phyloP scores from a whole-genome alignment of 2,888 invertebrate species.

The Drosophila vallismaia region DNA sequence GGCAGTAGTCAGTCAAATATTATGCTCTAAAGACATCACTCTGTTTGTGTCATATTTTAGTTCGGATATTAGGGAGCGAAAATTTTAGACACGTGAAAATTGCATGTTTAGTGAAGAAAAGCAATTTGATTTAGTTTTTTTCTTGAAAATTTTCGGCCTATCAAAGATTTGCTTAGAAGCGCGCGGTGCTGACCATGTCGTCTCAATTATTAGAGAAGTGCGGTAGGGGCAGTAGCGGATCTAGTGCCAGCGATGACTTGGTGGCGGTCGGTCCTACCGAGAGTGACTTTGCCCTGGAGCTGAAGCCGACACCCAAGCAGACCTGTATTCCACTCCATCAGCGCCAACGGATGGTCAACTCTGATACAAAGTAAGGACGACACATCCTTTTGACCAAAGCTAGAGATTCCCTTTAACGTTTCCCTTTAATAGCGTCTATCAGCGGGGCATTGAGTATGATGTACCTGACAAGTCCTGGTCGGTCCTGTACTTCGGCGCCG shows the following conservation, averaged over 20 bases:
- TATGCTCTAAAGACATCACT: not conserved
- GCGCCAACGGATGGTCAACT: constrained; percentile 3
- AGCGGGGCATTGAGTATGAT: constrained; percentile 26
- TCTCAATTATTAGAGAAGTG: constrained; percentile 12
- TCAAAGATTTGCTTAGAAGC: not conserved
- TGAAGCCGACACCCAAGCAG: constrained; percentile 62
- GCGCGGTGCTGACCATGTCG: constrained; percentile 18
- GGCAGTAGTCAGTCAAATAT: not conserved
- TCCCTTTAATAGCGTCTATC: constrained; percentile 9
- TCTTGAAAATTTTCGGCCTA: not conserved
- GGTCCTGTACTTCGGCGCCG: constrained; percentile 61
- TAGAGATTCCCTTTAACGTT: not conserved
- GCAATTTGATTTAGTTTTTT: not conserved
- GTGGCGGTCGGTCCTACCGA: constrained; percentile 19
- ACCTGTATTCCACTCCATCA: constrained; percentile 56
- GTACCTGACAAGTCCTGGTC: constrained; percentile 73
- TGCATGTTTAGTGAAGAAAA: constrained; percentile 12
- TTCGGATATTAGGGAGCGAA: constrained; percentile 9
- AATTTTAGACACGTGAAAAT: constrained; percentile 14
- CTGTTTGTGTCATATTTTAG: constrained; percentile 9
- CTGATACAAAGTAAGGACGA: not conserved
- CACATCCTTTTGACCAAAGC: not conserved
- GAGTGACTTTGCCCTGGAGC: constrained; percentile 47
- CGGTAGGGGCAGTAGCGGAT: not conserved
- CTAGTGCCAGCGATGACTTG: constrained; percentile 9